Conservation (phyloP, 2,888 invertebrate species). For the Himalopsyche japonica region DNA sequence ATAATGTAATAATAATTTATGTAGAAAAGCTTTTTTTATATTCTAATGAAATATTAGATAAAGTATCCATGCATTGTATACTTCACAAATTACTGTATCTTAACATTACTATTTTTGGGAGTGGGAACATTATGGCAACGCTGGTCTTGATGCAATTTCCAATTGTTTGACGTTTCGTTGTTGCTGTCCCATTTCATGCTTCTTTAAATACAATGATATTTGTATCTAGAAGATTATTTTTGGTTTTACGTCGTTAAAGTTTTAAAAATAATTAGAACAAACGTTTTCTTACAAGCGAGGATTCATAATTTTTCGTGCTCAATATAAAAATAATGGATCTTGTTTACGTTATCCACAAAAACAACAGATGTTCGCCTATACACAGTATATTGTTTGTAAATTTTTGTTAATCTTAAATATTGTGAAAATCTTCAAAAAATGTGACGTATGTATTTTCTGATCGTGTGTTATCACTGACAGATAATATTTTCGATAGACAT, state of each 20-base stretch:
- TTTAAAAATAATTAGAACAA: background rate
- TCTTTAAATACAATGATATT: conserved; percentile 30
- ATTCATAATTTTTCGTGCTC: background rate
- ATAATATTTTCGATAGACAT: background rate
- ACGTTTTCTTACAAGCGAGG: background rate
- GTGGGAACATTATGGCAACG: background rate
- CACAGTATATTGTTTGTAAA: conserved; percentile 32
- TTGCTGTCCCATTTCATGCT: conserved; percentile 34
- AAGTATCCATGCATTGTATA: background rate
- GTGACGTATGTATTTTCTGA: conserved; percentile 1
- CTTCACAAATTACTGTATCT: too few relatives aligned
- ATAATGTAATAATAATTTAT: background rate
- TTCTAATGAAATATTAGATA: background rate
- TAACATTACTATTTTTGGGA: background rate
- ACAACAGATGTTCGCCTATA: conserved; percentile 33
- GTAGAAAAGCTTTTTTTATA: background rate
- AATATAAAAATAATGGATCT: background rate
- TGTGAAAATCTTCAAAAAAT: conserved; percentile 17
- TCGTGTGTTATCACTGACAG: background rate
- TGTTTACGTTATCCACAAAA: conserved; percentile 31
- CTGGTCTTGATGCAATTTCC: conserved; percentile 36
- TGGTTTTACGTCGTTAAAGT: conserved; percentile 15
- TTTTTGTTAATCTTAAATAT: conserved; percentile 12
- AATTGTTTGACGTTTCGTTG: conserved; percentile 39
- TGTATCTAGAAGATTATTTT: conserved; percentile 26